These are phyloP conservation scores for Drosophila insularis DNA, from an alignment of 1,140 invertebrate genomes.

Conservation along the genomic window DNA sequence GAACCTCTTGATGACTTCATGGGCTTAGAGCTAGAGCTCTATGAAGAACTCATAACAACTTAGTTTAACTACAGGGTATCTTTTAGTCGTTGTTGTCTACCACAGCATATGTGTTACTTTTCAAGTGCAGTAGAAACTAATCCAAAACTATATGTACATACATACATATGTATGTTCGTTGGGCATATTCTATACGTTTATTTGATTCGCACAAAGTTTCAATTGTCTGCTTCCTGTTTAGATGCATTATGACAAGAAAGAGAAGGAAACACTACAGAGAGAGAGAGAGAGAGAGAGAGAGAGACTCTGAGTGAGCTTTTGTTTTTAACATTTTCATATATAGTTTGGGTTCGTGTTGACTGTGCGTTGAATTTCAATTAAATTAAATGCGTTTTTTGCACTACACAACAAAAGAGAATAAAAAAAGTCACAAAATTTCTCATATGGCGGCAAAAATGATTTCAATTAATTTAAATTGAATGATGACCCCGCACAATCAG, in stretches of 20 bases:
- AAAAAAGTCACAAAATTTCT: conserved; percentile 26
- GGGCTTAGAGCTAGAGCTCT: too few relatives aligned
- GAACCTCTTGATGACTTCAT: too few relatives aligned
- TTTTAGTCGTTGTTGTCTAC: neutral
- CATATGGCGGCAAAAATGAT: conserved; percentile 64
- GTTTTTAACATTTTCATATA: neutral
- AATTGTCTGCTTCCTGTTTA: conserved; percentile 50
- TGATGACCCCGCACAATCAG: conserved; percentile 78
- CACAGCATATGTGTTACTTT: neutral
- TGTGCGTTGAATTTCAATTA: conserved; percentile 67
- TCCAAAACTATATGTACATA: neutral
- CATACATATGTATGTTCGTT: neutral
- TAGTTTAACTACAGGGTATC: neutral
- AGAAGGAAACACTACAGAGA: neutral
- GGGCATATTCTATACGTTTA: neutral
- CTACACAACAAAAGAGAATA: conserved; percentile 43
- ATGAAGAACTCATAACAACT: neutral
- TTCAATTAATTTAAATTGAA: conserved; percentile 82
- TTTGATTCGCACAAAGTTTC: conserved; percentile 43
- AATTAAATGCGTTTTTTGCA: conserved; percentile 63
- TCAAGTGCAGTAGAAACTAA: conserved; percentile 1
- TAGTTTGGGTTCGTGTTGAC: conserved; percentile 6
- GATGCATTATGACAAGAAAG: conserved; percentile 12
- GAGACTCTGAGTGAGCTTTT: neutral
- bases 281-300: neutral